Conservation (phyloP, 2,113 vertebrate species). For the Psittacula cyanocephala region DNA sequence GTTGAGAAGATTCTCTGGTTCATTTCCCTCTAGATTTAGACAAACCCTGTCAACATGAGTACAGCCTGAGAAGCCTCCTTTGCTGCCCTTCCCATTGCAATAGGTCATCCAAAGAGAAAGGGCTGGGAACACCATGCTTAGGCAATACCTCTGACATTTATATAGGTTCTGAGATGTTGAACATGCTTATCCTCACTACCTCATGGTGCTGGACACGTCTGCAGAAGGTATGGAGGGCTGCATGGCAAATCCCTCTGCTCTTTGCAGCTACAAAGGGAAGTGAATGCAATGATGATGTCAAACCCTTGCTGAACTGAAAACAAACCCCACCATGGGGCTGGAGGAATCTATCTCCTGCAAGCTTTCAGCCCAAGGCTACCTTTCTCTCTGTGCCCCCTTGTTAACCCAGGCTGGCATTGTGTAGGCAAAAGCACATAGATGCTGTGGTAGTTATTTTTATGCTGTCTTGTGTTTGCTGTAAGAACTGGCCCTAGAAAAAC, state of each 20-base stretch:
- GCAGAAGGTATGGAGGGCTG: not conserved
- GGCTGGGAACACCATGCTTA: not conserved
- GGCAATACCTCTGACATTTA: not conserved
- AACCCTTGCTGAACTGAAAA: not conserved
- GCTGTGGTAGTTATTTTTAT: not conserved
- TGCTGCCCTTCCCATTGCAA: not conserved
- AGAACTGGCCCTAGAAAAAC: not conserved
- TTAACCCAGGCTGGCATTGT: not conserved
- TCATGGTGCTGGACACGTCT: not conserved
- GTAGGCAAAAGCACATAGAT: not conserved
- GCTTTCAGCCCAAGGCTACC: not conserved
- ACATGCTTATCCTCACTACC: not conserved
- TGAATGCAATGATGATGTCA: rapidly evolving
- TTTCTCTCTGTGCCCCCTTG: not conserved
- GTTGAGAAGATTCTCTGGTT: not conserved
- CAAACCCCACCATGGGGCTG: not conserved
- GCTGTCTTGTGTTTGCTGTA: not conserved
- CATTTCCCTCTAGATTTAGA: not conserved
- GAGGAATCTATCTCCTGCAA: not conserved
- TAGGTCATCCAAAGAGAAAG: not conserved
- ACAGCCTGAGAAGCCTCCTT: not conserved
- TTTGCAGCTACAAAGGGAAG: not conserved
- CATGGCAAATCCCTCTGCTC: not conserved
- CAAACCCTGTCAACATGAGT: not conserved
- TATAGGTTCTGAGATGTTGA: not conserved